phyloP scores from a whole-genome alignment of 2,797 vertebrate genomes.

The Megaceryle alcyon region DNA sequence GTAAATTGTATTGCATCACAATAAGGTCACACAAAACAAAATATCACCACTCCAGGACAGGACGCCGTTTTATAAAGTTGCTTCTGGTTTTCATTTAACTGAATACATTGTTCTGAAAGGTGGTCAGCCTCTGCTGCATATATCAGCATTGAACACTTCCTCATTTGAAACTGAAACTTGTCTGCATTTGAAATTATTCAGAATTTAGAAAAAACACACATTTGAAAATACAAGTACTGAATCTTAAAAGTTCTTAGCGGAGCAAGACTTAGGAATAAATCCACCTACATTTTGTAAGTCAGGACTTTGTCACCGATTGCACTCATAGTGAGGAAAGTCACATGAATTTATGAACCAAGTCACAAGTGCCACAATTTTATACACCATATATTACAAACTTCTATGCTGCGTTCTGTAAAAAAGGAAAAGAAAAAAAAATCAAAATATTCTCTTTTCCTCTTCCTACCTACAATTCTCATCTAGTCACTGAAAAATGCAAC shows the following conservation, averaged over 20 bases:
- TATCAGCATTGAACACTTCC: neutral
- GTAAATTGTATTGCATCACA: neutral
- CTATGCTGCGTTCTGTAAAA: neutral
- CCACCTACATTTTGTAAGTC: neutral
- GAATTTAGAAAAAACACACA: neutral
- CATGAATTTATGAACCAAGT: neutral
- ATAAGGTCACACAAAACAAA: neutral
- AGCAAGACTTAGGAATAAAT: neutral
- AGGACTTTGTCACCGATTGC: neutral
- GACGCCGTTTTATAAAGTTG: neutral
- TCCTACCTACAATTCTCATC: neutral
- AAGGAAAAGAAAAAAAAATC: neutral
- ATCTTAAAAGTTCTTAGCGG: neutral
- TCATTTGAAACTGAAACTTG: neutral
- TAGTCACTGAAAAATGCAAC: neutral
- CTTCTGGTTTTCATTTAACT: neutral
- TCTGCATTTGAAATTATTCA: neutral
- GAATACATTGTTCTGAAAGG: neutral
- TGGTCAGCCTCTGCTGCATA: neutral
- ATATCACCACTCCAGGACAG: neutral
- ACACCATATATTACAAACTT: neutral
- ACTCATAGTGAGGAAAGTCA: neutral
- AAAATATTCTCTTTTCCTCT: neutral
- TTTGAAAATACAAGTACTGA: neutral
- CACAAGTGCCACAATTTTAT: neutral